Base-by-base conservation (phyloP, 2,797 vertebrate genomes). In the Lerista edwardsae region DNA sequence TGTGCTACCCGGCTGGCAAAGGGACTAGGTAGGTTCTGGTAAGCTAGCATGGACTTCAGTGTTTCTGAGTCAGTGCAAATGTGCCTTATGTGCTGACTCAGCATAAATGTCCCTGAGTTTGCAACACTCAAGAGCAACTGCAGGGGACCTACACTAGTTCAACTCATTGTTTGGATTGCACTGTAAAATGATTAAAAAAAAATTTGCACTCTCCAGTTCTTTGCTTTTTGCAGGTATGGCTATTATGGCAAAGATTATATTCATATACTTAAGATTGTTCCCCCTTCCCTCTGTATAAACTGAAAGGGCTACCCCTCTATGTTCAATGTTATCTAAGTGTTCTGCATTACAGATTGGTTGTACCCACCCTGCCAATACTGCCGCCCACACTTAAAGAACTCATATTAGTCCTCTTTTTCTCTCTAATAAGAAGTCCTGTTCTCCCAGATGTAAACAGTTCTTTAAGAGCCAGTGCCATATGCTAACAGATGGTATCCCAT, bases 401-500 rank as follows among this genome's bases (percentile, higher is more conserved):
- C 61, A 90, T 91, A 82, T 83, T 90, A 89, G 79, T 81, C 62
- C 41, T 89, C 15, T 91, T 91, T 71, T 89, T 91, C 71, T 80
- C 61, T 87, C 75, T 87, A 87, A 90, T 91, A 93, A 85, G 82
- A 88, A 76, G 1, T 91, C 83, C 75, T 80, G 61, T 87, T 84
- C 65, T n/a, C 79, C 86, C 69, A 90, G 87, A 91, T 92, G 81
- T 90, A 94, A 95, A 93, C 90, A 92, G 82, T 92, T 51, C 73
- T 89, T 90, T 78, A 88, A 84, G 83, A 92, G 81, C 84, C 87
- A 94, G 36, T 81, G 76, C 71, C 86, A 85, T 92, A 91, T 94
- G 90, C 79, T 91, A 91, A 83, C 89, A 93, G 89, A 91, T 94
- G 94, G 94, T 74, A 83, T 68, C 57, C 93, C 93, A 90, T 93